Conservation (phyloP, 2,797 vertebrate species). For the Sebastes trivittatus region DNA sequence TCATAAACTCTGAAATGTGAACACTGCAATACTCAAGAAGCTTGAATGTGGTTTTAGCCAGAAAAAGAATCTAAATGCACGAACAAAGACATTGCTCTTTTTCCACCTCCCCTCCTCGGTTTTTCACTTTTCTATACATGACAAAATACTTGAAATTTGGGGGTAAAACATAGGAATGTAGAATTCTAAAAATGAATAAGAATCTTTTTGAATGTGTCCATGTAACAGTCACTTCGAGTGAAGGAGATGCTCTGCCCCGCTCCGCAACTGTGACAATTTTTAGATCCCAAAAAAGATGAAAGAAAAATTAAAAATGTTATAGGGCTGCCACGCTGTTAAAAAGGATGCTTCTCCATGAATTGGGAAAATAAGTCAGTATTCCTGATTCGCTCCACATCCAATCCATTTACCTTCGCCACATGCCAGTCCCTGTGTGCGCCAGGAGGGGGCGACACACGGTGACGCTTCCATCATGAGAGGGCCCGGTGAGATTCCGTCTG, state of each 20-base stretch:
- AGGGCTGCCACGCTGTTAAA: constrained; percentile 79
- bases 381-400: constrained; percentile 77
- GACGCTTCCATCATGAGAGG: constrained; percentile 70
- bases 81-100: constrained; percentile 78
- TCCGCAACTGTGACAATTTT: constrained; percentile 59
- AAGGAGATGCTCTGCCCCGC: constrained; percentile 63
- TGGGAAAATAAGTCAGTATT: constrained; percentile 80
- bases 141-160: constrained; percentile 83
- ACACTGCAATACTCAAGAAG: constrained; percentile 86
- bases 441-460: constrained; percentile 66
- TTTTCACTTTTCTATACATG: constrained; percentile 80
- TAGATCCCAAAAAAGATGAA: constrained; percentile 73
- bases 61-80: constrained; percentile 76
- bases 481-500: constrained; percentile 77
- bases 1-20: constrained; percentile 86
- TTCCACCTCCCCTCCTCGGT: constrained; percentile 70
- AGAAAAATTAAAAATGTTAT: constrained; percentile 74
- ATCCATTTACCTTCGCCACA: constrained; percentile 70
- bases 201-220: constrained; percentile 76
- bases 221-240: constrained; percentile 81
- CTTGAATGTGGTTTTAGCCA: constrained; percentile 81
- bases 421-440: constrained; percentile 73
- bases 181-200: constrained; percentile 79
- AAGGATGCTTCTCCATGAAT: constrained; percentile 72
- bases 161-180: constrained; percentile 82